These are phyloP conservation scores for Rhinophrynus dorsalis DNA, from an alignment of 2,797 vertebrate species.

Conservation along the genomic window DNA sequence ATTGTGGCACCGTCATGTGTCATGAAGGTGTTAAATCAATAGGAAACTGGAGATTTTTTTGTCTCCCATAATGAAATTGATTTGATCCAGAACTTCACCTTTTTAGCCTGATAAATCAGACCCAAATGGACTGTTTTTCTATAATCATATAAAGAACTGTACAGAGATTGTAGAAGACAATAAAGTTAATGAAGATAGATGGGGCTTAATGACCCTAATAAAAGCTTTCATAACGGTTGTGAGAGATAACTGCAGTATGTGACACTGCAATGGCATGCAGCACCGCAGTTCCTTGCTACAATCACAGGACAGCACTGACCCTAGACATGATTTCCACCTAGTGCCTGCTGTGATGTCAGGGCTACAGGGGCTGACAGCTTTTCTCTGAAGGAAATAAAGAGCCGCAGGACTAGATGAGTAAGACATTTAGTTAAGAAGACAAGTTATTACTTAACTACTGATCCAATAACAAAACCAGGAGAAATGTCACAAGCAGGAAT, in stretches of 20 bases:
- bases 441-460: neutral
- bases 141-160: too few species aligned
- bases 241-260: neutral
- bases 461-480: neutral
- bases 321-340: neutral
- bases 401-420: neutral
- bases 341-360: neutral
- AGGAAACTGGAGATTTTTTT: too few species aligned
- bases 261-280: neutral
- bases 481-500: slow-evolving; percentile 5
- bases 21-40: too few species aligned
- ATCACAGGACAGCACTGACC: neutral
- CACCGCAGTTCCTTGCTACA: neutral
- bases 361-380: neutral
- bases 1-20: too few species aligned
- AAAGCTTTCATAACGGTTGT: neutral
- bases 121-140: too few species aligned
- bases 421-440: slow-evolving; percentile 14
- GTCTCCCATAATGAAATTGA: too few species aligned
- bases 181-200: neutral
- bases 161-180: too few species aligned
- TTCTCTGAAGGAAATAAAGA: neutral
- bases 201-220: neutral
- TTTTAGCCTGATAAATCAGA: too few species aligned
- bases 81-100: too few species aligned